phyloP scores from a whole-genome alignment of 2,888 invertebrate genomes.

The Slavum lentiscoides region DNA sequence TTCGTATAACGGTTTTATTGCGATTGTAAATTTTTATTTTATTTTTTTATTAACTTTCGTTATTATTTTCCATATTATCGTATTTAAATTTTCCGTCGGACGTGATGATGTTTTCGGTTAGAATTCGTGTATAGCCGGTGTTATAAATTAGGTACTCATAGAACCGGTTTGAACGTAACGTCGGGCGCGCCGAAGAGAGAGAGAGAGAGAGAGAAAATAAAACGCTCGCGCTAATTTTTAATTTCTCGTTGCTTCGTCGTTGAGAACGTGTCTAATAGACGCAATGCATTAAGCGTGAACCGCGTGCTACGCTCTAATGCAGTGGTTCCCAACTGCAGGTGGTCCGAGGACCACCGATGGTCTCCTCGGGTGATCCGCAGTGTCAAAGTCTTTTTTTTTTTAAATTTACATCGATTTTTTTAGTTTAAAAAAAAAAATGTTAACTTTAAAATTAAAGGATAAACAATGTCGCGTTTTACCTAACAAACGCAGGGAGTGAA shows the following conservation, averaged over 20 bases:
- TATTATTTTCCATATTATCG: not conserved
- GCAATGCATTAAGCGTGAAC: conserved; percentile 29
- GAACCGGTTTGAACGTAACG: not conserved
- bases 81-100: not conserved
- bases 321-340: conserved; percentile 23
- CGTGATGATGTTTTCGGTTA: no score
- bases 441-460: no score
- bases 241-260: not conserved
- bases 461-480: no score
- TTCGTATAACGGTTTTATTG: not conserved
- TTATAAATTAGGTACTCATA: not conserved
- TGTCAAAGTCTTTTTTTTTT: no score
- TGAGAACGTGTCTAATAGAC: not conserved
- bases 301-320: conserved; percentile 40
- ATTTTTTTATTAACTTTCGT: not conserved
- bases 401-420: no score
- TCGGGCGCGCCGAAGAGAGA: not conserved
- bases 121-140: no score
- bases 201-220: not conserved
- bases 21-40: not conserved
- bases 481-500: no score
- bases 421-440: no score
- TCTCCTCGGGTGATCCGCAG: conserved; percentile 5
- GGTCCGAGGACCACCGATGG: no score
- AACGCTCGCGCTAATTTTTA: conserved; percentile 8